These are phyloP conservation scores for Mimachlamys varia DNA, from an alignment of 2,888 invertebrate species.

Conservation along the genomic window DNA sequence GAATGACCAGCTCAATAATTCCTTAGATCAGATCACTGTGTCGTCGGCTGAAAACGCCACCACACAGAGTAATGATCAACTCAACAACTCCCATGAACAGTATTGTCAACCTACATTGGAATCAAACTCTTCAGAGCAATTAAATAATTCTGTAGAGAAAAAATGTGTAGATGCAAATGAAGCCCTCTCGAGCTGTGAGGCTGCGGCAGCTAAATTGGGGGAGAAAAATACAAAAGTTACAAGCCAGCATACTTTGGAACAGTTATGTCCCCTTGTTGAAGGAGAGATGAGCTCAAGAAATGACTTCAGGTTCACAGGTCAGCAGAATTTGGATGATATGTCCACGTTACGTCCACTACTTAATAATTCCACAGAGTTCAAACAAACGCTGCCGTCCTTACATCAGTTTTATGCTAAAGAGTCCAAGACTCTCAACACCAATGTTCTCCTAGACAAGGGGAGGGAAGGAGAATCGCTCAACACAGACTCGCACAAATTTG, in stretches of 20 bases:
- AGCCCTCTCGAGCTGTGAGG: neutral
- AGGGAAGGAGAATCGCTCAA: constrained; percentile 82
- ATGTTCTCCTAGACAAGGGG: constrained; percentile 81
- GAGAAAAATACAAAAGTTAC: neutral
- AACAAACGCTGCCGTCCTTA: constrained; percentile 68
- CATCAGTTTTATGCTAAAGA: constrained; percentile 84
- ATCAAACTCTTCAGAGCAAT: neutral
- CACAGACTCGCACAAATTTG: constrained; percentile 85
- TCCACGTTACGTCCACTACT: constrained; percentile 39
- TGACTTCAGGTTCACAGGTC: neutral
- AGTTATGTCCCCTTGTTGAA: neutral
- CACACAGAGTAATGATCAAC: neutral
- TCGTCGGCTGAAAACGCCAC: neutral
- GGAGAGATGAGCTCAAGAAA: neutral
- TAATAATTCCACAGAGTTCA: constrained; percentile 51
- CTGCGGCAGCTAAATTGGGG: neutral
- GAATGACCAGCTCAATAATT: neutral
- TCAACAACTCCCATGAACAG: neutral
- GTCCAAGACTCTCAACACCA: constrained; percentile 85
- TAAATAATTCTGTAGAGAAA: neutral
- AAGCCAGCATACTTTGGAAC: neutral
- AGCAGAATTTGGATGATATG: constrained; percentile 6
- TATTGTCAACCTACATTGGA: no score
- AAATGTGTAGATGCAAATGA: neutral
- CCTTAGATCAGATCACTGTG: neutral